phyloP scores from a whole-genome alignment of 2,888 invertebrate species.

The Nephrotoma appendiculata region DNA sequence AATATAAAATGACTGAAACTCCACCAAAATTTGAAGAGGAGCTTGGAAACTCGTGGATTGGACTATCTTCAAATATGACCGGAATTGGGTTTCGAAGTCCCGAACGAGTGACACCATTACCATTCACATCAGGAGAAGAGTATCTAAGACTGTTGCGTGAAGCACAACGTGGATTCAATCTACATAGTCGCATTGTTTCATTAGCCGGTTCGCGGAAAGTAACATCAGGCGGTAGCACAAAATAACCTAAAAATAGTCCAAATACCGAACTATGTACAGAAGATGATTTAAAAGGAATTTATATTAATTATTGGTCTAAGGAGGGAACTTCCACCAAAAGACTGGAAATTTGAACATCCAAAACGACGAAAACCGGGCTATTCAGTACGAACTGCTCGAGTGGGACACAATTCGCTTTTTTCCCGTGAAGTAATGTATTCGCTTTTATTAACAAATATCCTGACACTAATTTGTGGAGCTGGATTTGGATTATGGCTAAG shows the following conservation, averaged over 20 bases:
- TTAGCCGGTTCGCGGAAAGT: conserved; percentile 66
- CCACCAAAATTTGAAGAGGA: too few species aligned
- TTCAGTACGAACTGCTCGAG: too few species aligned
- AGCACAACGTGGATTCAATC: conserved; percentile 77
- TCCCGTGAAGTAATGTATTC: too few species aligned
- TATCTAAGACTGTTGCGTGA: conserved; percentile 73
- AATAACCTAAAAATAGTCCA: conserved; percentile 88
- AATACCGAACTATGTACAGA: conserved; percentile 63
- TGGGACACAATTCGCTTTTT: too few species aligned
- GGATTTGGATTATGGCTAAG: too few species aligned
- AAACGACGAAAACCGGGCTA: too few species aligned
- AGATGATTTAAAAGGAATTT: conserved; percentile 61
- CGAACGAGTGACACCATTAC: conserved; percentile 46
- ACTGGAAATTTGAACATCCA: too few species aligned
- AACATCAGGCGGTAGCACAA: conserved; percentile 67
- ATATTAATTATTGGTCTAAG: conserved; percentile 60
- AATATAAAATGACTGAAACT: too few species aligned
- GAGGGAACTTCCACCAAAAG: too few species aligned
- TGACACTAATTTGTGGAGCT: too few species aligned
- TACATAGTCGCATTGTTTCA: conserved; percentile 74
- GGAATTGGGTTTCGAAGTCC: conserved; percentile 37
- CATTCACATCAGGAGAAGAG: conserved; percentile 65
- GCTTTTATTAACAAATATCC: too few species aligned
- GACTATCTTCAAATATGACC: conserved; percentile 44
- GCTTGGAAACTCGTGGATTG: conserved; percentile 92